Evolutionary conservation across 2,888 invertebrate species (phyloP).

Genomic region (Tenthredo amoena): DNA sequence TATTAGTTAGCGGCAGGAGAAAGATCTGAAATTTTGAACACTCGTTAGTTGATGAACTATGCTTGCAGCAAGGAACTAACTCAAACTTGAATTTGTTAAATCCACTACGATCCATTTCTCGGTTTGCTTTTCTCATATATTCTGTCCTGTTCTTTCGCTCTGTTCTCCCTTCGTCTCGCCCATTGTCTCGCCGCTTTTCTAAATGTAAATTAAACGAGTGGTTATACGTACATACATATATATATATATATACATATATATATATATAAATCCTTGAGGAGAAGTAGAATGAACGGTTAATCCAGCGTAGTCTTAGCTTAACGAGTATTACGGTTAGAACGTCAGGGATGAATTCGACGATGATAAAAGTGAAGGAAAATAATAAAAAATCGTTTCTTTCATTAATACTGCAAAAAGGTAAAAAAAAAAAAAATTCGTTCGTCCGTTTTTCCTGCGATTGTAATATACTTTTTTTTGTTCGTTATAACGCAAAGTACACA

Average conservation of each 20-base stretch:
- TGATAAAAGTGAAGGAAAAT: neutral
- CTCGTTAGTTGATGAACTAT: neutral
- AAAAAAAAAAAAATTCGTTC: neutral
- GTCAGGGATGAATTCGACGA: constrained; percentile 15
- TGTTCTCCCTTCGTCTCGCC: neutral
- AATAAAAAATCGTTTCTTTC: neutral
- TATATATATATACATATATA: neutral
- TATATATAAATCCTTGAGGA: neutral
- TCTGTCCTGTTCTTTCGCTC: neutral
- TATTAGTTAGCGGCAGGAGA: no score
- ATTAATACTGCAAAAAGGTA: neutral
- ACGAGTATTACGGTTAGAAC: constrained; percentile 37
- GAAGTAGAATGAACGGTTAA: constrained; percentile 39
- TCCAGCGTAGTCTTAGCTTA: constrained; percentile 39
- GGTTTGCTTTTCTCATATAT: neutral
- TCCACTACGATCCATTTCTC: neutral
- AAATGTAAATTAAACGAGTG: constrained; percentile 35
- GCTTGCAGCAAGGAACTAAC: neutral
- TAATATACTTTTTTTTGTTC: neutral
- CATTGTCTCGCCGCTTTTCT: constrained; percentile 26
- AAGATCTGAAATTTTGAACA: neutral
- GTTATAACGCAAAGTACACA: neutral
- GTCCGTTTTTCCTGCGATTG: neutral
- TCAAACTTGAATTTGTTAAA: constrained; percentile 1
- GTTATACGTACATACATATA: neutral